A percentile compares a stretch with the other conserved stretches of the same genome.
These are phyloP conservation scores for Cryptus armator DNA, from an alignment of 2,888 invertebrate species.

Conservation along the genomic window DNA sequence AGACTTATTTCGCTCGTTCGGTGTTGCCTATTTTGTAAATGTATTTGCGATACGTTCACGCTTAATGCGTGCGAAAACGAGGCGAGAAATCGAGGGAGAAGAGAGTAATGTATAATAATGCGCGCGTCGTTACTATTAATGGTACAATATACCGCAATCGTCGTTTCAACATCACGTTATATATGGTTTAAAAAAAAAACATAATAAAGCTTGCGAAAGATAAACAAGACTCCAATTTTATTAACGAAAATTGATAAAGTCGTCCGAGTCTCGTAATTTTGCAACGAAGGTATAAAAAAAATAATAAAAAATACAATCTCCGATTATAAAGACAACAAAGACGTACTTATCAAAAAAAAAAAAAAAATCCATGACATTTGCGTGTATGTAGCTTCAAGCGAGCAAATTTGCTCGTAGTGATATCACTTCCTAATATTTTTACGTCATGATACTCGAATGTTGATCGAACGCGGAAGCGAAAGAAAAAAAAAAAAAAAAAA, in stretches of 20 bases:
- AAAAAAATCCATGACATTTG: constrained; percentile 72
- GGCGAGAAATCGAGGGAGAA: constrained; percentile 40
- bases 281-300: constrained; percentile 23
- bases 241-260: constrained; percentile 38
- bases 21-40: constrained; percentile 50
- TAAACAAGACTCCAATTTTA: constrained; percentile 35
- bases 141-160: constrained; percentile 64
- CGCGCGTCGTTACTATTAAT: constrained; percentile 56
- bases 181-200: constrained; percentile 5
- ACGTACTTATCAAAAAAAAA: constrained; percentile 60
- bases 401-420: constrained; percentile 79
- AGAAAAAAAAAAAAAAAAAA: constrained; percentile 64
- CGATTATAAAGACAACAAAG: constrained; percentile 39
- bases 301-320: constrained; percentile 24
- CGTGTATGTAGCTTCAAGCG: constrained; percentile 78
- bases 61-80: constrained; percentile 45
- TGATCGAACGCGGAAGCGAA: constrained; percentile 57
- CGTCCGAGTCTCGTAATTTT: constrained; percentile 32
- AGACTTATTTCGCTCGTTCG: constrained; percentile 49
- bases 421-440: constrained; percentile 80
- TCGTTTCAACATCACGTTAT: constrained; percentile 53
- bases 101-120: constrained; percentile 59
- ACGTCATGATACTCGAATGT: constrained; percentile 62
- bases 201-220: constrained; percentile 49
- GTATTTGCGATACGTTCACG: constrained; percentile 46